Percentiles rank a stretch among this genome's conserved stretches.
These are phyloP conservation scores for Lates japonicus DNA, from an alignment of 2,797 vertebrate species.

Conservation along the genomic window DNA sequence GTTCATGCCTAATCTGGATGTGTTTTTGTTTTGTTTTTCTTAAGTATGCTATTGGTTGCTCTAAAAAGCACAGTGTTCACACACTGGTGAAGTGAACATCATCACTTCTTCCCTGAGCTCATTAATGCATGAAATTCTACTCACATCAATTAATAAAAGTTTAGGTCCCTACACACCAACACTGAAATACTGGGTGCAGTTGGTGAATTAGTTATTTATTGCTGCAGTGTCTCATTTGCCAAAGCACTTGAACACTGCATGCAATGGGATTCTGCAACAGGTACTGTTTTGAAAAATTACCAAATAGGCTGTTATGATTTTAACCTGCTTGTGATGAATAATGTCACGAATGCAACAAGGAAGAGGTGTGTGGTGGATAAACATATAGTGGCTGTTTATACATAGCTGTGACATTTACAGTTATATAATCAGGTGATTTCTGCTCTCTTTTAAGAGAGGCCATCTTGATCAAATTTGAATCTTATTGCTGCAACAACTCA, in stretches of 20 bases:
- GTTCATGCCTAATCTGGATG: background rate
- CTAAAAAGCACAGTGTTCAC: slow-evolving; percentile 8
- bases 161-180: background rate
- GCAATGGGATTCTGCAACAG: background rate
- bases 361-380: too few relatives aligned
- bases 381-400: background rate
- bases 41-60: background rate
- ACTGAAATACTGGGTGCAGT: background rate
- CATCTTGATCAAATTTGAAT: background rate
- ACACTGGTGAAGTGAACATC: background rate
- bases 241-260: background rate
- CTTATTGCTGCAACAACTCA: background rate
- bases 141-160: background rate
- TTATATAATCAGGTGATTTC: too few relatives aligned
- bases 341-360: background rate
- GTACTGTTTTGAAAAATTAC: background rate
- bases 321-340: too few relatives aligned
- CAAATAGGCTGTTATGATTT: background rate
- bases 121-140: background rate
- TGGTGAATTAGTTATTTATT: background rate
- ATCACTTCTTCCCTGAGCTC: background rate
- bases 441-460: slow-evolving; percentile 11
- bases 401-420: background rate
- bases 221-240: too few relatives aligned
- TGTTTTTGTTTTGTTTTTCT: background rate